A percentile compares a stretch with the other conserved stretches of the same genome.
These are phyloP conservation scores for Sitobion miscanthi DNA, from an alignment of 1,140 invertebrate species.

Conservation along the genomic window DNA sequence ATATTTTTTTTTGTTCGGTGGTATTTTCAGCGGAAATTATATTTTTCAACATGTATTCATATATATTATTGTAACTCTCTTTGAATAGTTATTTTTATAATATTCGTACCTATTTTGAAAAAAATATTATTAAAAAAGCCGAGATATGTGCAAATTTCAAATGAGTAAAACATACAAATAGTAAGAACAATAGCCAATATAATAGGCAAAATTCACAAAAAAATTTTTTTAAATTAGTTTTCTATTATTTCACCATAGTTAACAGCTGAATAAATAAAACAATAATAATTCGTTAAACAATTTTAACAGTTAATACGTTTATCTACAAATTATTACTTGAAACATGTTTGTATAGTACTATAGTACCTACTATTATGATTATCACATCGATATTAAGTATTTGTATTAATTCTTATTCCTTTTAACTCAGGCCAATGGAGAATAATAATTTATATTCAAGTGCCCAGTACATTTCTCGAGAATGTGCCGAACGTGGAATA, in stretches of 20 bases:
- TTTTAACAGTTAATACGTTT: not conserved
- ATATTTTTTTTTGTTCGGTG: not conserved
- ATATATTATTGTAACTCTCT: not conserved
- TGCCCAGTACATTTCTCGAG: slow-evolving; percentile 32
- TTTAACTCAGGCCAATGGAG: slow-evolving; percentile 7
- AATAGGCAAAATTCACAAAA: not conserved
- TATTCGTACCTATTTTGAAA: not conserved
- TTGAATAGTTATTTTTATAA: not conserved
- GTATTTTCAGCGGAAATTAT: not conserved
- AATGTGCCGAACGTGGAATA: slow-evolving; percentile 53
- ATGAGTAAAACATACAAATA: not conserved
- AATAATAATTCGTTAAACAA: not conserved
- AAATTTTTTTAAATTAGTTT: not conserved
- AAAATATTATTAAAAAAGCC: not conserved
- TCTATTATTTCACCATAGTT: not conserved
- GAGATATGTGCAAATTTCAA: not conserved
- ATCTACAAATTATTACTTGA: not conserved
- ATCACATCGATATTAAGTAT: not conserved
- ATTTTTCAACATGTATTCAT: not conserved
- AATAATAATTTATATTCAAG: slow-evolving; percentile 46
- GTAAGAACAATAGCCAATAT: not conserved
- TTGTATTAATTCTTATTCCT: not conserved
- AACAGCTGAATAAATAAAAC: not conserved
- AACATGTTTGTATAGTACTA: not conserved
- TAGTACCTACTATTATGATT: not conserved